Percentiles rank a stretch among this genome's conserved stretches.
These are phyloP conservation scores for Chalcosyrphus nemorum DNA, from an alignment of 2,888 invertebrate species.

Conservation along the genomic window DNA sequence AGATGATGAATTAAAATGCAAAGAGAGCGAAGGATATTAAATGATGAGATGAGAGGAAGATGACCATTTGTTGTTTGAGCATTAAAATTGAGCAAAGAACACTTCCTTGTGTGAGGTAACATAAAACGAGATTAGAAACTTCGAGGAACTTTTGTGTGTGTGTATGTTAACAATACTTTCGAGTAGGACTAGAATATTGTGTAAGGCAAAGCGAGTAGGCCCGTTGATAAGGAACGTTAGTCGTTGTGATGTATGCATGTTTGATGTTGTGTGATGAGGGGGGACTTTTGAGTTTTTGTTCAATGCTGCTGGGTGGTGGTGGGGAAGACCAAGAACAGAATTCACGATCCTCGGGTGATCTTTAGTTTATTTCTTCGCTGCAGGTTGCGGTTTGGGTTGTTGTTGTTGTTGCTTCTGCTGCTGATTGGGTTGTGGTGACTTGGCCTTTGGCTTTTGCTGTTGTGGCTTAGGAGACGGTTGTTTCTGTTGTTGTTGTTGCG, in stretches of 20 bases:
- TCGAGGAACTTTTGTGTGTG: slow-evolving; percentile 65
- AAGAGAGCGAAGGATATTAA: slow-evolving; percentile 17
- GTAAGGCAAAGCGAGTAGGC: slow-evolving; percentile 61
- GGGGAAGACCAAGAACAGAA: slow-evolving; percentile 17
- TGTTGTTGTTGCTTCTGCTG: slow-evolving; percentile 46
- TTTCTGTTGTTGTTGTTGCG: slow-evolving; percentile 51
- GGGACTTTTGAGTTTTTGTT: slow-evolving; percentile 29
- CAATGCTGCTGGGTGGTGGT: slow-evolving; percentile 45
- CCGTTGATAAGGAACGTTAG: slow-evolving; percentile 65
- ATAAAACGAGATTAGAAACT: slow-evolving; percentile 38
- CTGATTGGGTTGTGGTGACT: slow-evolving; percentile 45
- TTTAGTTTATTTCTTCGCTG: slow-evolving; percentile 48
- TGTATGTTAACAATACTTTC: slow-evolving; percentile 62
- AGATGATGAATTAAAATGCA: slow-evolving; percentile 57
- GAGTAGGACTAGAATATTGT: slow-evolving; percentile 69
- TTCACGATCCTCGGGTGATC: neutral
- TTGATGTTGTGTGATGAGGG: slow-evolving; percentile 19
- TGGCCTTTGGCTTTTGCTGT: slow-evolving; percentile 57
- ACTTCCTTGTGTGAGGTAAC: slow-evolving; percentile 24
- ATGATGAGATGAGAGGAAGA: neutral
- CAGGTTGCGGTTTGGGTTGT: slow-evolving; percentile 29
- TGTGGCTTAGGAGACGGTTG: slow-evolving; percentile 63
- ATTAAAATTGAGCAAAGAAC: slow-evolving; percentile 50
- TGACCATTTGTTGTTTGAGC: slow-evolving; percentile 45
- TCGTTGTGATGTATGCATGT: slow-evolving; percentile 62